Base-by-base conservation (phyloP, 2,797 vertebrate genomes). In the Limosa lapponica region DNA sequence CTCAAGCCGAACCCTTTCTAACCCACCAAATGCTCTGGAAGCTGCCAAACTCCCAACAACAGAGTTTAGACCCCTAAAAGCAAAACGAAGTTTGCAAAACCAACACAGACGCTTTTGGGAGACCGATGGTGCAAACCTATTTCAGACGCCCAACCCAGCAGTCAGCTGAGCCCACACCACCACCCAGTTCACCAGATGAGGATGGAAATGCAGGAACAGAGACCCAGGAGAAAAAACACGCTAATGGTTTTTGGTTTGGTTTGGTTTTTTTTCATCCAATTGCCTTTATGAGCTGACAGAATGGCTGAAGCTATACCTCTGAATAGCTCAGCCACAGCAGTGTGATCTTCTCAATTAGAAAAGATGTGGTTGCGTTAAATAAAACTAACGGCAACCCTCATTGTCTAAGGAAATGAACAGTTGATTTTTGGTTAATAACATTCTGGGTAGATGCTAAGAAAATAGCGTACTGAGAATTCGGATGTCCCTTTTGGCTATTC, bases 1-100 rank as follows among this genome's bases (percentile, higher is more conserved):
- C 82, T 84, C 54, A 43, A 36, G 41, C 66, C 87, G 93, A 96
- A 90, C 85, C 51, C 16, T 72, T 88, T 72, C 43, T 82, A 88
- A 83, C 51, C 48, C 52, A 89, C 54, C 58, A 62, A 37, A 30
- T 1, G 3, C 69, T 71, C 58, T 84, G 73, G 41, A 88, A 75
- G 43, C 70, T 90, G 87, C 62, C 75, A 79, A 23, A 79, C 23
- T 65, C 61, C 71, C 17, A 86, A 17, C n/a, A 69, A 43, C 34
- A 70, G 61, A 41, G 32, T 82, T 93, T 37, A 85, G 59, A 67
- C 51, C 57, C 43, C 48, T 58, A 44, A 84, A 93, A 58, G 58
- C 59, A 69, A 80, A 89, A 37, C 0, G 1, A 43, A 93, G 10
- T 89, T 93, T 81, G 36, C 41, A 84, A 82, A 82, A 75, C 51